Evolutionary conservation across 2,888 invertebrate genomes (phyloP), one percentile per base, ranked within the genome.

Genomic region (Serrognathus titanus): DNA sequence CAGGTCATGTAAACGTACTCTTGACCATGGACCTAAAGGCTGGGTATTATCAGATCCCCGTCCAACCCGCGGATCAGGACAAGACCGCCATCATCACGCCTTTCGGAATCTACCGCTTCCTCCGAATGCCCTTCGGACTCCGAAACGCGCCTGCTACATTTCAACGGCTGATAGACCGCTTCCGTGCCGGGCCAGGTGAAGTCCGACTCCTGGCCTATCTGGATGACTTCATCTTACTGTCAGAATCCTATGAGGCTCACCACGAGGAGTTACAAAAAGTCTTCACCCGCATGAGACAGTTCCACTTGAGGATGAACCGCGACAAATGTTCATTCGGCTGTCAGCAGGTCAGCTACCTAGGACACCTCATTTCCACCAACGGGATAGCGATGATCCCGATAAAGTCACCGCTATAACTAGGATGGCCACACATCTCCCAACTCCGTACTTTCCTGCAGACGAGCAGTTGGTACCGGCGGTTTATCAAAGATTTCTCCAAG

Each of bases 91-190:
- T 58, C 47, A 40, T 58, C 6, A 58, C 52, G 5, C 58, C 56
- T 9, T 58, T 58, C 50, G 58, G 58, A 16, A 37, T 49, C n/a
- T 60, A 49, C 45, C 38, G 57, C 10, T 63, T 47, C 48, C 11
- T 38, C 10, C 9, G 54, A 16, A 64, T 64, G 64, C 61, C 63
- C 20, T 64, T 64, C 48, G 61, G 64, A 9, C 48, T 63, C 20
- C 47, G 54, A 39, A 63, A 61, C 41, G 63, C 63, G 10, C 62
- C 64, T 12, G 48, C 60, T 9, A 60, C 63, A 31, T 65, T 65
- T 43, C 64, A 65, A 43, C n/a, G n/a, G n/a, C n/a, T n/a, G n/a
- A n/a, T n/a, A n/a, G n/a, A n/a, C n/a, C n/a, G n/a, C 38, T 62
- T 65, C 38, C 45, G 60, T 7, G 40, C 39, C 7, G 51, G 56